phyloP scores from a whole-genome alignment of 2,888 invertebrate genomes.

The Marronus borbonicus region DNA sequence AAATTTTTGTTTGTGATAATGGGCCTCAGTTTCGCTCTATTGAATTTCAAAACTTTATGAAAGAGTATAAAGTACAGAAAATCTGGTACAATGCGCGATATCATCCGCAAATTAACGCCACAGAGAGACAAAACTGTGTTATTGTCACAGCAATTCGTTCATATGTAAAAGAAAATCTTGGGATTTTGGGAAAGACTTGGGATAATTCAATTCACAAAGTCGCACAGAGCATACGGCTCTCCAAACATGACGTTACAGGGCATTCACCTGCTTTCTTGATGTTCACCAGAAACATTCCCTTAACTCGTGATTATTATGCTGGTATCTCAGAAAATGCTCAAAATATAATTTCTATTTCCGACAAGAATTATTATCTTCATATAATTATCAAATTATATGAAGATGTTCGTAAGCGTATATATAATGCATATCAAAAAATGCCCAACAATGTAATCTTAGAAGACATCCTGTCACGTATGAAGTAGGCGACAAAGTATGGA shows the following conservation, averaged over 20 bases:
- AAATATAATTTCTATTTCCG: neutral
- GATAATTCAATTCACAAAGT: neutral
- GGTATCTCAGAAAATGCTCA: neutral
- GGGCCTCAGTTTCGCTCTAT: neutral
- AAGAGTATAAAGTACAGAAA: neutral
- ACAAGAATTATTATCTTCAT: too few species aligned
- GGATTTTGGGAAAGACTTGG: neutral
- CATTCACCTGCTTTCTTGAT: neutral
- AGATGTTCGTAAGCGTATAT: slow-evolving; percentile 9
- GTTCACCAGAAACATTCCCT: neutral
- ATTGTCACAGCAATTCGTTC: neutral
- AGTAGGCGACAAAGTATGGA: slow-evolving; percentile 56
- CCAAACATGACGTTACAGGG: neutral
- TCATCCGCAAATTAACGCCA: neutral
- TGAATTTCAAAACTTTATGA: neutral
- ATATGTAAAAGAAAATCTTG: neutral
- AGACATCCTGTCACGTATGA: slow-evolving; percentile 53
- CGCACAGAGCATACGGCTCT: neutral
- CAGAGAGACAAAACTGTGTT: neutral
- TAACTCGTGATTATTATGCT: neutral
- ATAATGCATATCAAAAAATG: slow-evolving; percentile 9
- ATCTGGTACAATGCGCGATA: slow-evolving; percentile 1
- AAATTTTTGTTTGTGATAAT: neutral
- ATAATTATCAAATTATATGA: slow-evolving; percentile 6
- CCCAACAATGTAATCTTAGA: slow-evolving; percentile 52